Evolutionary conservation across 1,140 invertebrate genomes (phyloP), one percentile per base, ranked within the genome.

Genomic region (Heliothis virescens): DNA sequence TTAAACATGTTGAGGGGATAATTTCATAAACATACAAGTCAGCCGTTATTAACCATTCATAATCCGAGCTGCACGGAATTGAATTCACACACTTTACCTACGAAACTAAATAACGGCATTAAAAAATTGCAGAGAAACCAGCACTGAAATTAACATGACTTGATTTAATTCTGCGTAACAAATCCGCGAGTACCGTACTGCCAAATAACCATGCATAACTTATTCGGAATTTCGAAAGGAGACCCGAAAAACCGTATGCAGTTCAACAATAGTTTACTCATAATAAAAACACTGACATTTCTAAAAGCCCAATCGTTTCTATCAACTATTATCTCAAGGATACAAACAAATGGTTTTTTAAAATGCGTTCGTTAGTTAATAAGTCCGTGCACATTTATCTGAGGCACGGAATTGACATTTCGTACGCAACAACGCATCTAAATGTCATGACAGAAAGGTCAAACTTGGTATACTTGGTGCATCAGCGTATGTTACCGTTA

Each of bases 331-430:
- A 71, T 53, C n/a, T 67, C 41, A 67, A 67, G 41, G 53, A 50
- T 34, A n/a, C 15, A 9, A 41, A 59, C 50, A 59, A 57, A 59
- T 73, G 18, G 34, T 59, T 73, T 57, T 55, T 73, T 78, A 69
- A 52, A 41, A 69, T 11, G 52, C 75, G 48, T 78, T 57, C 53
- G 75, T 72, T 80, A 85, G 82, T 81, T 85, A 83, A 84, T 84
- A 65, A 75, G 26, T 60, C 72, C 79, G 78, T 85, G 53, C 79
- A 80, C 81, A 84, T 80, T 87, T 87, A 87, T 89, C 83, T 86
- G 73, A 62, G 21, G 84, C 91, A 93, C 91, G 91, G 84, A 91
- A 86, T 89, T 89, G 91, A 88, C 91, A 93, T 93, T 93, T 93
- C 71, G 89, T 91, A 88, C 86, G 88, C 89, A 87, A 82, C 79